Percentiles rank a stretch among this genome's conserved stretches.
Conservation (phyloP, 2,888 invertebrate genomes). For the Lordiphosa fenestrarum region DNA sequence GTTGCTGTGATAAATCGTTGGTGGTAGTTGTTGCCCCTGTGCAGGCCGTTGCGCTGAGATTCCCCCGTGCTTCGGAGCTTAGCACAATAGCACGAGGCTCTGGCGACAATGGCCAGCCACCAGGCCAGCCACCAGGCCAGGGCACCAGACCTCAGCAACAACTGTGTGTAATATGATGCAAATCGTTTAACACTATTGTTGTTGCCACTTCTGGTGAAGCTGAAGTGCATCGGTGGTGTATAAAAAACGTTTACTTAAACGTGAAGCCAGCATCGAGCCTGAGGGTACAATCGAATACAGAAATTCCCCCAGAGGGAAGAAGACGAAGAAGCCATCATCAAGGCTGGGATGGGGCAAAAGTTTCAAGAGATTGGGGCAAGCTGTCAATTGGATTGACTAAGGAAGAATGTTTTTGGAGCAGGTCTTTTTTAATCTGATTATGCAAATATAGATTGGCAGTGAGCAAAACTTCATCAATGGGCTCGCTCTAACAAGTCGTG, state of each 20-base stretch:
- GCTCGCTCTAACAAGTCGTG: no score
- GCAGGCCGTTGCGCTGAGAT: slow-evolving; percentile 21
- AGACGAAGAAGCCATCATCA: not conserved
- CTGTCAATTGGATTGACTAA: not conserved
- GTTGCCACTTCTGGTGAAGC: slow-evolving; percentile 10
- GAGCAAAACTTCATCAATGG: no score
- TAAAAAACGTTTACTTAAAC: slow-evolving; percentile 54
- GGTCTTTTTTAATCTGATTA: no score
- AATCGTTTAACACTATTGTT: slow-evolving; percentile 73
- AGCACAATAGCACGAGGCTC: slow-evolving; percentile 59
- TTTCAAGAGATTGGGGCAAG: slow-evolving; percentile 7
- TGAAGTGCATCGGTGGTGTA: slow-evolving; percentile 61
- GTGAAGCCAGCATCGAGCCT: slow-evolving; percentile 24
- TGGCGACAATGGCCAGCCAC: slow-evolving; percentile 67
- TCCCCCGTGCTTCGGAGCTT: slow-evolving; percentile 32
- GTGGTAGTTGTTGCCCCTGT: slow-evolving; percentile 39
- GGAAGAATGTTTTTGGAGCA: no score
- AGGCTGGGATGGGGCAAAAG: not conserved
- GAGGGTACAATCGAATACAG: slow-evolving; percentile 12
- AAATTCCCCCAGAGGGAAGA: slow-evolving; percentile 2
- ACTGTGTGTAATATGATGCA: slow-evolving; percentile 69
- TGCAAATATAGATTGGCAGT: no score
- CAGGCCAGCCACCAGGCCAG: slow-evolving; percentile 49
- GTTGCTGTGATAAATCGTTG: slow-evolving; percentile 67
- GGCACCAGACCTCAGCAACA: slow-evolving; percentile 44